phyloP scores from a whole-genome alignment of 1,140 invertebrate genomes.

The Zaprionus taronus region DNA sequence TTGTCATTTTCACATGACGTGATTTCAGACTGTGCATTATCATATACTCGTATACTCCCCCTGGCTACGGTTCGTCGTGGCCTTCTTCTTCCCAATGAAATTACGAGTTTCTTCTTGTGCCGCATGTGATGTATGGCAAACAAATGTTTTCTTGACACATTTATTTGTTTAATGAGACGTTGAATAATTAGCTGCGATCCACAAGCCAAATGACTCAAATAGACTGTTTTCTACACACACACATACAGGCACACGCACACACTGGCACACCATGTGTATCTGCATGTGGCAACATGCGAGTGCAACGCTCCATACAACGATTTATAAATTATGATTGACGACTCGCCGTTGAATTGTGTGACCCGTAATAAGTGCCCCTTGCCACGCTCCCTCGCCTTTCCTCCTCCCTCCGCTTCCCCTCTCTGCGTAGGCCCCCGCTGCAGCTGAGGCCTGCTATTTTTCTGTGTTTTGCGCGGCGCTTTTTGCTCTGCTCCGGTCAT shows the following conservation, averaged over 20 bases:
- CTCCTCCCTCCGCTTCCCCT: conserved; percentile 1
- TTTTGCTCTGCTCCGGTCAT: conserved; percentile 75
- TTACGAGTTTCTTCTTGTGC: conserved; percentile 28
- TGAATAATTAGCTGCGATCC: conserved; percentile 76
- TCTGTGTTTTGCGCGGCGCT: conserved; percentile 55
- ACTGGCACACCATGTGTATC: background rate
- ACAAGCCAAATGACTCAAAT: conserved; percentile 58
- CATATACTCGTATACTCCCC: conserved; percentile 2
- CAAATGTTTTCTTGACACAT: conserved; percentile 79
- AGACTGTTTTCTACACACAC: conserved; percentile 15
- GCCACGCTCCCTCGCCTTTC: background rate
- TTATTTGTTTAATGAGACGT: conserved; percentile 82
- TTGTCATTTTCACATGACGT: conserved; percentile 79
- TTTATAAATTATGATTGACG: conserved; percentile 82
- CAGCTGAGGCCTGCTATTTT: conserved; percentile 53
- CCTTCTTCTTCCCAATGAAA: conserved; percentile 50
- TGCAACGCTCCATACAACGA: conserved; percentile 38
- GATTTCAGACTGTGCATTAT: conserved; percentile 36
- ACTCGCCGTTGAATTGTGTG: conserved; percentile 71
- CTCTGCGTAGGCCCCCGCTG: background rate
- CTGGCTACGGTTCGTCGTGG: conserved; percentile 22
- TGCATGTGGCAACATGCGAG: conserved; percentile 16
- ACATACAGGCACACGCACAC: background rate
- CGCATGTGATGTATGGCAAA: conserved; percentile 71
- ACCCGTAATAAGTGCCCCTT: conserved; percentile 59